Evolutionary conservation across 2,797 vertebrate genomes (phyloP).

Genomic region (Amblyraja radiata): DNA sequence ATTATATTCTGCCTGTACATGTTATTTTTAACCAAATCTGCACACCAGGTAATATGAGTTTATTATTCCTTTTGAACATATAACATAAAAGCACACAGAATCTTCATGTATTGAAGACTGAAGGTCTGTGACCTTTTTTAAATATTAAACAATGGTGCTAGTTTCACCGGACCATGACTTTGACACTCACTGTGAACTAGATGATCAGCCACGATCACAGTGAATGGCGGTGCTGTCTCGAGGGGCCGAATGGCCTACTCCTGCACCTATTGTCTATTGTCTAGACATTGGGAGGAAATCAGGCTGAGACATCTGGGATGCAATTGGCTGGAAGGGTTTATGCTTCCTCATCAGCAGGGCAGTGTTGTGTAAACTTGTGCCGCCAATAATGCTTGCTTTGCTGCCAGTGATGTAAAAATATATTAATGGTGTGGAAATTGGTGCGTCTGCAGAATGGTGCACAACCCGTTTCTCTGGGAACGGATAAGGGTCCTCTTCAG

Average conservation of each 20-base stretch:
- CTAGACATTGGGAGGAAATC: neutral
- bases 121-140: neutral
- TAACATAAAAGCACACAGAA: neutral
- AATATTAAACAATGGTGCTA: neutral
- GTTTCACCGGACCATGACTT: neutral
- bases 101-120: neutral
- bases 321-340: neutral
- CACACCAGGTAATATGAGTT: neutral
- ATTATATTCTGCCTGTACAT: neutral
- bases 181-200: neutral
- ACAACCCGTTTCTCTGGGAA: neutral
- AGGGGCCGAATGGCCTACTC: no score
- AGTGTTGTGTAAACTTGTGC: neutral
- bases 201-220: no score
- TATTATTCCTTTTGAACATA: neutral
- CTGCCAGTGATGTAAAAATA: neutral
- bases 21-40: conserved; percentile 11
- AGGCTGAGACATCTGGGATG: neutral
- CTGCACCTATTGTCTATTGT: no score
- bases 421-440: neutral
- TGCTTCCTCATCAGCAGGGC: conserved; percentile 10
- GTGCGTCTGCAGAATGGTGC: neutral
- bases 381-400: neutral
- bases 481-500: neutral
- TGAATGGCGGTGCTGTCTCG: no score